Conservation (phyloP, 2,113 vertebrate species). For the Zeus faber region DNA sequence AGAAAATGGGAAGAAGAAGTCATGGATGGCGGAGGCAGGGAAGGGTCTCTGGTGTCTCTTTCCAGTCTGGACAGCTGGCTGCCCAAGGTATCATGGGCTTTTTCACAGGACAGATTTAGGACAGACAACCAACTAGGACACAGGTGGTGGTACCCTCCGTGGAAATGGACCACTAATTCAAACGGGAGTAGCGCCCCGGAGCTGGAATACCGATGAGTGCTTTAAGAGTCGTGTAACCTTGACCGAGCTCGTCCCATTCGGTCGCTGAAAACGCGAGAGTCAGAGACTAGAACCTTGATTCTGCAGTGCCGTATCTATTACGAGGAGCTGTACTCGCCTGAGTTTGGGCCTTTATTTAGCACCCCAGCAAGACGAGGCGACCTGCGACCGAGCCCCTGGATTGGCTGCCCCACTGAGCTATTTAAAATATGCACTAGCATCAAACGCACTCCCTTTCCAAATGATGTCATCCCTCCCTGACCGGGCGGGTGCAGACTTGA, state of each 20-base stretch:
- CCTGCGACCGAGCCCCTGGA: constrained; percentile 27
- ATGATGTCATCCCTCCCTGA: constrained; percentile 8
- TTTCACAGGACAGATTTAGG: constrained; percentile 35
- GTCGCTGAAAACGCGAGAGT: too few relatives aligned
- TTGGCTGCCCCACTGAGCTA: constrained; percentile 22
- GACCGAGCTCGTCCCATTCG: not conserved
- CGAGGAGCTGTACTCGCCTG: constrained; percentile 40
- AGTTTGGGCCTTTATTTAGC: constrained; percentile 30
- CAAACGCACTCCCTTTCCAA: constrained; percentile 4
- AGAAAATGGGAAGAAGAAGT: too few relatives aligned
- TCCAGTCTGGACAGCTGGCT: too few relatives aligned
- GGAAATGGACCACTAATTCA: constrained; percentile 20
- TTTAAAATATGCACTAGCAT: constrained; percentile 36
- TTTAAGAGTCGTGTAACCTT: constrained; percentile 10
- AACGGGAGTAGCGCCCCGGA: constrained; percentile 13
- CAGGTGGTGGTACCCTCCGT: constrained; percentile 15
- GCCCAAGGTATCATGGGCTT: constrained; percentile 10
- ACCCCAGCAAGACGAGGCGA: constrained; percentile 22
- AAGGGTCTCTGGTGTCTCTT: constrained; percentile 12
- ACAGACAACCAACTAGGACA: constrained; percentile 45
- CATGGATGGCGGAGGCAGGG: too few relatives aligned
- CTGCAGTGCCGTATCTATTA: constrained; percentile 31
- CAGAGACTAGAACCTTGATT: too few relatives aligned
- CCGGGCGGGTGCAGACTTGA: too few relatives aligned
- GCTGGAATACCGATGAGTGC: too few relatives aligned